A percentile compares a stretch with the other conserved stretches of the same genome.
Evolutionary conservation across 2,797 vertebrate species (phyloP).

Genomic region (Hoplostethus atlanticus): DNA sequence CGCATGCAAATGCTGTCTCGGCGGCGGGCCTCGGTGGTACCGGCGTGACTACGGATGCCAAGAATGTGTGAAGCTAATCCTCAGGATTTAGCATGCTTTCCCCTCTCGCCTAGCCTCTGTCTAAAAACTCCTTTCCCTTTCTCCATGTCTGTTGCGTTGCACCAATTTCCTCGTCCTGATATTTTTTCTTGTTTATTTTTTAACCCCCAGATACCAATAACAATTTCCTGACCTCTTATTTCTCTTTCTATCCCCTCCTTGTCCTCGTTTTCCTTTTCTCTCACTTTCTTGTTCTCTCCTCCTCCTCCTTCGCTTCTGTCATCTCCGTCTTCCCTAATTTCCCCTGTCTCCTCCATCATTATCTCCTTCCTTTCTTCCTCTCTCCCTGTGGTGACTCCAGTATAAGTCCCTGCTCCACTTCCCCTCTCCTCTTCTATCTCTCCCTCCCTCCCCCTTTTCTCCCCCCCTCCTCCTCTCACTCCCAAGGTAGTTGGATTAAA

Average conservation of each 20-base stretch:
- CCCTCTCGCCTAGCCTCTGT: slow-evolving; percentile 31
- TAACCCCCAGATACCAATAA: background rate
- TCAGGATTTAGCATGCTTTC: slow-evolving; percentile 50
- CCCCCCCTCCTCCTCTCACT: slow-evolving; percentile 27
- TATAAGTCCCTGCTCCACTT: slow-evolving; percentile 19
- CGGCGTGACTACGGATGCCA: slow-evolving; percentile 50
- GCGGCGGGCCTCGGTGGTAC: slow-evolving; percentile 41
- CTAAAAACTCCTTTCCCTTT: slow-evolving; percentile 38
- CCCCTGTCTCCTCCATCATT: slow-evolving; percentile 50
- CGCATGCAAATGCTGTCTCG: slow-evolving; percentile 61
- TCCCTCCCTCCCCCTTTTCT: slow-evolving; percentile 24
- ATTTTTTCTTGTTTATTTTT: slow-evolving; percentile 20
- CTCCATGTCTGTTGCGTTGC: slow-evolving; percentile 28
- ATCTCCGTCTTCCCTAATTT: background rate
- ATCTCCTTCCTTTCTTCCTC: slow-evolving; percentile 46
- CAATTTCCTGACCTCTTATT: slow-evolving; percentile 28
- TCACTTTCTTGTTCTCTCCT: slow-evolving; percentile 22
- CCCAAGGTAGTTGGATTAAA: background rate
- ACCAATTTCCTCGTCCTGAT: slow-evolving; percentile 13
- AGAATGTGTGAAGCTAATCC: slow-evolving; percentile 74
- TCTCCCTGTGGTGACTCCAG: slow-evolving; percentile 39
- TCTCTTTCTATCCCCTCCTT: slow-evolving; percentile 29
- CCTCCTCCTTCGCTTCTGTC: background rate
- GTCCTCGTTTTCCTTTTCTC: slow-evolving; percentile 54
- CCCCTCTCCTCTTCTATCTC: slow-evolving; percentile 5